These are phyloP conservation scores for Sinocyclocheilus maitianheensis DNA, from an alignment of 2,113 vertebrate genomes.

Conservation along the genomic window DNA sequence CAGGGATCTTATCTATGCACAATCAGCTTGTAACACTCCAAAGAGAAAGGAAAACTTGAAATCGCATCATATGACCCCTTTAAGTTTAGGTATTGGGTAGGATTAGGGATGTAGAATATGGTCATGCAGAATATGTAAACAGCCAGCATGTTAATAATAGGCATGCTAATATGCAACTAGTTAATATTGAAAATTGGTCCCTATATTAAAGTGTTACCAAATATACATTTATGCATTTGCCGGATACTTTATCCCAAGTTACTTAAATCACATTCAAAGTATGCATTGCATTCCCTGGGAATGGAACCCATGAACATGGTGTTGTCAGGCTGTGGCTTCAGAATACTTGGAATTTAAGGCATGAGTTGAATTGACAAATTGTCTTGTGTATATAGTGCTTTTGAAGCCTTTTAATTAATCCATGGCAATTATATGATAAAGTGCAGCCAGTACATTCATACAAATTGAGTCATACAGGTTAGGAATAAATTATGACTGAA, in stretches of 20 bases:
- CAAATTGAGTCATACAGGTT: neutral
- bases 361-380: neutral
- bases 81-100: too few relatives aligned
- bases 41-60: too few relatives aligned
- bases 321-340: neutral
- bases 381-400: neutral
- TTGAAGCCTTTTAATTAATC: neutral
- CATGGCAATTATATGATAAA: neutral
- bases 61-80: too few relatives aligned
- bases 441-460: neutral
- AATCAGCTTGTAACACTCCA: too few relatives aligned
- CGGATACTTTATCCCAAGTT: neutral
- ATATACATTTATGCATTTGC: too few relatives aligned
- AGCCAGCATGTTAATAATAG: too few relatives aligned
- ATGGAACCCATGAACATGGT: neutral
- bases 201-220: too few relatives aligned
- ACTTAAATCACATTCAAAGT: neutral
- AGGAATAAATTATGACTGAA: neutral
- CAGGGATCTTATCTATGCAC: too few relatives aligned
- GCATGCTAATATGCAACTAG: too few relatives aligned
- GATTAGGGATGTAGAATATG: too few relatives aligned
- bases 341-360: neutral
- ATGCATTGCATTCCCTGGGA: neutral
- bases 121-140: too few relatives aligned
- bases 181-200: too few relatives aligned